Evolutionary conservation across 1,140 invertebrate genomes (phyloP), one percentile per base, ranked within the genome.

Genomic region (Lucilia cuprina): DNA sequence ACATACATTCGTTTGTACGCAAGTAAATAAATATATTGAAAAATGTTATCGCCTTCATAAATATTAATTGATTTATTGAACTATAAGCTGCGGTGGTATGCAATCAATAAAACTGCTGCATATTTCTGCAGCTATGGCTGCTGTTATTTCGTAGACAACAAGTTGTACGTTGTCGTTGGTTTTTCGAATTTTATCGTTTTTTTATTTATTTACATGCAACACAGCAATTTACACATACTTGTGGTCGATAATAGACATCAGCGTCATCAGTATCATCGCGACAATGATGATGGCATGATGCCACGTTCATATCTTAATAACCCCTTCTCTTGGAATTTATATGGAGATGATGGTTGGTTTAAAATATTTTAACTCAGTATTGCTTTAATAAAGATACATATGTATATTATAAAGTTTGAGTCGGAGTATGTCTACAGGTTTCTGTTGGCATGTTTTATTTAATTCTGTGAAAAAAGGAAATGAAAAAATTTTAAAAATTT

Each of bases 31-130:
- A 41, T 41, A 41, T 41, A 41, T 41, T 41, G 41, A 41, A 41
- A 41, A 70, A 70, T 80, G 77, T 80, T 80, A 80, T 80, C 41
- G 77, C 41, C 41, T 80, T 80, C 77, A 80, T 80, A 80, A 80
- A 80, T 80, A 80, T 80, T 80, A 80, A 80, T 80, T 80, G 77
- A 80, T 80, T 80, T 80, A 80, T 80, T 80, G 77, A 80, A 80
- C 77, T 80, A 80, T 80, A 70, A 70, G 65, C 65, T 70, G 55
- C n/a, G 55, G 55, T 60, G 65, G 65, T 70, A 70, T 70, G 65
- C 65, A 19, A 70, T 70, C 65, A 70, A 70, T 70, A 70, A 41
- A 70, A 70, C 65, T 70, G 55, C 13, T 60, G 55, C 55, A 60
- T 60, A 60, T 60, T 60, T 60, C 12, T 60, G 14, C 55, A 60